Percentiles rank a stretch among this genome's conserved stretches.
Conservation (phyloP, 1,140 invertebrate genomes). For the Lineus longissimus region DNA sequence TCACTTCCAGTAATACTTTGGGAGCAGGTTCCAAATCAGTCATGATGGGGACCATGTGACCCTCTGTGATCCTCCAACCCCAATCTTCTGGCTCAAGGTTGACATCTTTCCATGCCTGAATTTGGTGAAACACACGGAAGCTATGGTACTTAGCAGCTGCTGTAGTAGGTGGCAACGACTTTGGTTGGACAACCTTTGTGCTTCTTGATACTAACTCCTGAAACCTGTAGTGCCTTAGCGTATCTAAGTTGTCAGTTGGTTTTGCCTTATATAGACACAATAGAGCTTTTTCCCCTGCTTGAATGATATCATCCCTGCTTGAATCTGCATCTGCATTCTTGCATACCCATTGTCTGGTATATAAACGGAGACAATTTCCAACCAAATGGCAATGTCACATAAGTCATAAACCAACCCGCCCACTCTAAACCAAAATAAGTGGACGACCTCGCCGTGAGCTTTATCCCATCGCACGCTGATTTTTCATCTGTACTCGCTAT, state of each 20-base stretch:
- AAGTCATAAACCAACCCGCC: not conserved
- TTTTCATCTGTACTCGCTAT: slow-evolving; percentile 13
- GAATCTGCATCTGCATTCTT: too few species aligned
- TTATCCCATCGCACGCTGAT: not conserved
- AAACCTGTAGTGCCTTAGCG: too few species aligned
- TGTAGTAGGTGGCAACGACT: slow-evolving; percentile 14
- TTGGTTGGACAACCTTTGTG: not conserved
- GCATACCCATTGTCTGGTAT: not conserved
- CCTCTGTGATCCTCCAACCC: slow-evolving; percentile 20
- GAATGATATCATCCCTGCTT: too few species aligned
- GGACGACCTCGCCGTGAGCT: too few species aligned
- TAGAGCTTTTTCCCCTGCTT: too few species aligned
- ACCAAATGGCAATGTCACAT: slow-evolving; percentile 6
- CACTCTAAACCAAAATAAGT: too few species aligned
- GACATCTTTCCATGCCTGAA: slow-evolving; percentile 10
- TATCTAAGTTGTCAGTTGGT: too few species aligned
- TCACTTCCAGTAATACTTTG: slow-evolving; percentile 17
- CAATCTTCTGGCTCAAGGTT: not conserved
- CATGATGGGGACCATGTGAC: slow-evolving; percentile 12
- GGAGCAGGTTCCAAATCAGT: slow-evolving; percentile 19
- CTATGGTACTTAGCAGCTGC: slow-evolving; percentile 12
- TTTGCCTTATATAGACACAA: too few species aligned
- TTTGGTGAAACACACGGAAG: slow-evolving; percentile 14
- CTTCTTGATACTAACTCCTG: not conserved
- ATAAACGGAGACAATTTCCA: not conserved